Conservation (phyloP, 1,140 invertebrate species). For the Potamilus streckersoni region DNA sequence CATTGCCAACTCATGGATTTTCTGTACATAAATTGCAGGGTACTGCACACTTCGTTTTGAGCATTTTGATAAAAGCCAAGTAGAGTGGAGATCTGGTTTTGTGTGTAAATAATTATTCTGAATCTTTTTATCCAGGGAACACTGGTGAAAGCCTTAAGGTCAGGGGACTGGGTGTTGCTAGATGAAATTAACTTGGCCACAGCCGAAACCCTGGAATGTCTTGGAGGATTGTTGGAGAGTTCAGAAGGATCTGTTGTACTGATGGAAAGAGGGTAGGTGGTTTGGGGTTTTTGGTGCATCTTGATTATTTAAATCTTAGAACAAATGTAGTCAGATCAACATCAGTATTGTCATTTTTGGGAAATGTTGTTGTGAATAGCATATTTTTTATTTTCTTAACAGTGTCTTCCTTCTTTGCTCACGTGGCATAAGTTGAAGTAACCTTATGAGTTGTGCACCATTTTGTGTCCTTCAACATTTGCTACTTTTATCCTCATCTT, state of each 20-base stretch:
- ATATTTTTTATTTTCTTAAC: neutral
- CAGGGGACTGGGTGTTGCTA: slow-evolving; percentile 93
- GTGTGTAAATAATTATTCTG: neutral
- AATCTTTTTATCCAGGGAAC: slow-evolving; percentile 74
- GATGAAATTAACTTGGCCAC: slow-evolving; percentile 99
- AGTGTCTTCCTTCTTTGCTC: neutral
- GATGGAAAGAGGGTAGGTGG: slow-evolving; percentile 86
- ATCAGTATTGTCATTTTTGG: too few species aligned
- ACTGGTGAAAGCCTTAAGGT: slow-evolving; percentile 88
- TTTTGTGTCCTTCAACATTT: too few species aligned
- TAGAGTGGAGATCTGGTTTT: neutral
- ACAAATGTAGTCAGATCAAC: neutral
- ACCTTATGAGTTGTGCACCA: too few species aligned
- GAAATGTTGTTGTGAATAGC: neutral
- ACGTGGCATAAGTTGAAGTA: too few species aligned
- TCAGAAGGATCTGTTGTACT: slow-evolving; percentile 82
- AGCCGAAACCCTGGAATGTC: slow-evolving; percentile 94
- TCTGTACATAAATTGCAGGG: too few species aligned
- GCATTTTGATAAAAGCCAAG: neutral
- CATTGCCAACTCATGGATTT: too few species aligned
- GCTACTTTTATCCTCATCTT: too few species aligned
- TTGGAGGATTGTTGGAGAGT: slow-evolving; percentile 91
- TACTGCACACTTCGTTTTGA: neutral
- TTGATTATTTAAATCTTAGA: neutral
- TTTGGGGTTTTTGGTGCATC: neutral